phyloP scores from a whole-genome alignment of 2,888 invertebrate genomes.

The Chorisops tibialis region DNA sequence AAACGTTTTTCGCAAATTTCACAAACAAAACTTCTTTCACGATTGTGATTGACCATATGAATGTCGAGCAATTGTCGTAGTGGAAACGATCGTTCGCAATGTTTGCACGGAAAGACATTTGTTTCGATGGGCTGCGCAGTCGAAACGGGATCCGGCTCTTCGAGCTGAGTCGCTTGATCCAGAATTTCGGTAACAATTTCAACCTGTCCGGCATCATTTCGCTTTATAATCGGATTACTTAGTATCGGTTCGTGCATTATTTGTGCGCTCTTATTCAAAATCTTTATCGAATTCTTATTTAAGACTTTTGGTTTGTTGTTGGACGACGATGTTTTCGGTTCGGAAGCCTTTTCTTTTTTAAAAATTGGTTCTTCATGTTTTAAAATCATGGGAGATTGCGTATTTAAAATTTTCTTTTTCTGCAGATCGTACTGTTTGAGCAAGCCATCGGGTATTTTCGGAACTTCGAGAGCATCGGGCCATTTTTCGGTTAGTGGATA shows the following conservation, averaged over 20 bases:
- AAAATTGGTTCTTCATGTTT: neutral
- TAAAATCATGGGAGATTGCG: neutral
- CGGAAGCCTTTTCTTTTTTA: neutral
- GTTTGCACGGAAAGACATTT: conserved; percentile 62
- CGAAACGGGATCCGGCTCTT: conserved; percentile 35
- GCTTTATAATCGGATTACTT: conserved; percentile 44
- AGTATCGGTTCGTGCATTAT: conserved; percentile 44
- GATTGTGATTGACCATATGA: conserved; percentile 63
- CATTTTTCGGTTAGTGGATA: conserved; percentile 64
- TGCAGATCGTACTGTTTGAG: conserved; percentile 31
- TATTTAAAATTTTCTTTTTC: conserved; percentile 9
- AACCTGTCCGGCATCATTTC: conserved; percentile 46
- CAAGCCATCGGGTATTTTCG: conserved; percentile 51
- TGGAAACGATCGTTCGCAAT: conserved; percentile 70
- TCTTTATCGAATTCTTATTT: conserved; percentile 47
- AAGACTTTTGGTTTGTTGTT: conserved; percentile 43
- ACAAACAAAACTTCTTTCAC: conserved; percentile 62
- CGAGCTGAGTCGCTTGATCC: conserved; percentile 35
- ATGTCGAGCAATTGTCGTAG: conserved; percentile 65
- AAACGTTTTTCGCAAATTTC: conserved; percentile 61
- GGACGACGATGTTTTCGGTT: neutral
- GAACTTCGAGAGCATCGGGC: conserved; percentile 53
- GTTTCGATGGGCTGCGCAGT: conserved; percentile 55
- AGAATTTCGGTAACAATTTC: conserved; percentile 50
- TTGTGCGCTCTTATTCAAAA: conserved; percentile 46